phyloP scores from a whole-genome alignment of 1,140 invertebrate genomes.

The Pseudachorutes palmiensis region DNA sequence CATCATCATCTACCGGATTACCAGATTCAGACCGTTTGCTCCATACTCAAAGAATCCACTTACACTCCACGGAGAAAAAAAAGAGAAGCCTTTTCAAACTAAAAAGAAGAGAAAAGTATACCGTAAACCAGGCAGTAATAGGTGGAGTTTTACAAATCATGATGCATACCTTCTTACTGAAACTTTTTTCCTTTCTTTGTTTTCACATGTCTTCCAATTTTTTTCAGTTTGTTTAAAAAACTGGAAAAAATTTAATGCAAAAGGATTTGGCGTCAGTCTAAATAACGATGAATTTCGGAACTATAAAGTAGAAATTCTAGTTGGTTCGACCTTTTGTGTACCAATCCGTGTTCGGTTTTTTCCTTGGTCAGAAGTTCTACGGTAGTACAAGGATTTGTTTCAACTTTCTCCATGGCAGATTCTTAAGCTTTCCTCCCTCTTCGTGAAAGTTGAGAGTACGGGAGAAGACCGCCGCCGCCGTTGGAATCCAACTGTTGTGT shows the following conservation, averaged over 20 bases:
- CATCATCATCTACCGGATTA: constrained; percentile 5
- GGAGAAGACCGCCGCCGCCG: not conserved
- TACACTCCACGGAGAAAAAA: not conserved
- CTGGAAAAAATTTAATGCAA: too few relatives aligned
- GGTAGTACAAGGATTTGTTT: constrained; percentile 2
- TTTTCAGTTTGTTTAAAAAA: too few relatives aligned
- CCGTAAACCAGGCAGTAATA: not conserved
- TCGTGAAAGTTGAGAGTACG: not conserved
- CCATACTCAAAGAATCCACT: not conserved
- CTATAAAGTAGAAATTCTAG: not conserved
- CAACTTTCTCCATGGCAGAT: not conserved
- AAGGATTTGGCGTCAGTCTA: too few relatives aligned
- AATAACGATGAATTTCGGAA: too few relatives aligned
- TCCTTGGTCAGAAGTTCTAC: not conserved
- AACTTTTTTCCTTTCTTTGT: too few relatives aligned
- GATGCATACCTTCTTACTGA: too few relatives aligned
- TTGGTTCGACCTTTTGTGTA: not conserved
- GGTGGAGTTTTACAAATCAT: not conserved
- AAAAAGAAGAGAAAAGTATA: not conserved
- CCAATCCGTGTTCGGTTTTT: not conserved
- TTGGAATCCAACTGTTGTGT: not conserved
- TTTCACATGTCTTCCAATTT: too few relatives aligned
- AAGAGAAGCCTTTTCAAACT: not conserved
- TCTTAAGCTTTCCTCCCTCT: not conserved
- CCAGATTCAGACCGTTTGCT: not conserved